These are phyloP conservation scores for Lepilemur septentrionalis DNA, from an alignment of 2,797 vertebrate species.

Conservation along the genomic window DNA sequence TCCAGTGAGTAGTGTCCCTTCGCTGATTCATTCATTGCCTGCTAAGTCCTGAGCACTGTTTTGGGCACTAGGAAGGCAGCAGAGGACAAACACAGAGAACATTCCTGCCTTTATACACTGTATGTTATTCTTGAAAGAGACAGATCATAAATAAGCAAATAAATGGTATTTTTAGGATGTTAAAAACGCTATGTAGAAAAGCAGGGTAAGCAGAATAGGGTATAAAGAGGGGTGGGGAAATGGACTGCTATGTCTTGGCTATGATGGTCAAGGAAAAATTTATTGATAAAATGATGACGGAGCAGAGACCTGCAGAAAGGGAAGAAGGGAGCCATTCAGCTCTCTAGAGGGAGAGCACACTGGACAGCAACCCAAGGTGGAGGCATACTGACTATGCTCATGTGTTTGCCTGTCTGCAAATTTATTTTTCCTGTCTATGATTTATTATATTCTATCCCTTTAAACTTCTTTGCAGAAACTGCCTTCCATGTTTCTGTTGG, in stretches of 20 bases:
- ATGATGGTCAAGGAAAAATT: neutral
- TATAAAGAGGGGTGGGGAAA: neutral
- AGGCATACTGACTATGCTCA: neutral
- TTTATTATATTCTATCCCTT: neutral
- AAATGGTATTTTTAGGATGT: neutral
- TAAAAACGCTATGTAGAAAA: neutral
- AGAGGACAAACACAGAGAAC: neutral
- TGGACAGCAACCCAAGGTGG: neutral
- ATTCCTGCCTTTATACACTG: neutral
- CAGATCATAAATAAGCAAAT: neutral
- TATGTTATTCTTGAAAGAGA: neutral
- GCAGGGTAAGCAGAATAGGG: neutral
- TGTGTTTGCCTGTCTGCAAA: rapidly evolving
- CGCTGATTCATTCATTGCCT: neutral
- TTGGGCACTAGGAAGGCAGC: neutral
- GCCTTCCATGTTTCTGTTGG: neutral
- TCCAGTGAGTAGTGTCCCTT: neutral
- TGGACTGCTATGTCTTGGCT: neutral
- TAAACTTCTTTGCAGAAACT: neutral
- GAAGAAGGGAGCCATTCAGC: rapidly evolving
- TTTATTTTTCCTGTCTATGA: neutral
- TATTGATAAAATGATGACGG: neutral
- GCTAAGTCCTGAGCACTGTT: neutral
- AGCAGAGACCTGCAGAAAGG: neutral
- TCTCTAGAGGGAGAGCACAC: neutral